Evolutionary conservation across 2,113 vertebrate species (phyloP), one percentile per base, ranked within the genome.

Genomic region (Mirounga angustirostris): DNA sequence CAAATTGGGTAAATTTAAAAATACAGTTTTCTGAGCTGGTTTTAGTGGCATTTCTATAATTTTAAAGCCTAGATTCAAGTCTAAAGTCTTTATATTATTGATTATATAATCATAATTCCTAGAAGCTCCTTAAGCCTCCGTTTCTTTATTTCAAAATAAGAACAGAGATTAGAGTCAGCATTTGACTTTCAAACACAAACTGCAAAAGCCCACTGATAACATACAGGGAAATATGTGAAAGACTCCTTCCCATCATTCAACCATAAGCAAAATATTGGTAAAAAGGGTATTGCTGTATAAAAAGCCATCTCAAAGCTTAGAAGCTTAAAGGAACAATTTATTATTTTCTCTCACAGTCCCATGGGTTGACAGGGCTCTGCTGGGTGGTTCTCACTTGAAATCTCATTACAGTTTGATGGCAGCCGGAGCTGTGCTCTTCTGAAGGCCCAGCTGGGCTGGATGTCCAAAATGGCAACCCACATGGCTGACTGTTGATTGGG

Each of bases 41-140:
- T 81, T 95, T 67, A 83, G 54, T 16, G 54, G 2, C 16, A 74
- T 61, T 65, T 71, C 13, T 54, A 2, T 97, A 63, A 73, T 83
- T 96, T 96, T 79, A 85, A 91, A 87, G 59, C 40, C 65, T 91
- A 90, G n/a, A 82, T 95, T 92, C 33, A 97, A 89, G 22, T 69
- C n/a, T 73, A 40, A 59, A n/a, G 4, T 86, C 63, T 97, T 93
- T 83, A 11, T 67, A 46, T 67, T 46, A 58, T 10, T 30, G 54
- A 86, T 81, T 82, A 22, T 74, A 21, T 67, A 65, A 54, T 4
- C 40, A 36, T 58, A 46, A 97, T 50, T 97, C 15, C 6, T 2
- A 33, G 33, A 86, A 71, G n/a, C 19, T 50, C 43, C 7, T n/a
- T 61, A 54, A 96, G 8, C 43, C 43, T 92, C 52, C 50, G 7